These are phyloP conservation scores for Burhinus bistriatus DNA, from an alignment of 2,113 vertebrate species.

Conservation along the genomic window DNA sequence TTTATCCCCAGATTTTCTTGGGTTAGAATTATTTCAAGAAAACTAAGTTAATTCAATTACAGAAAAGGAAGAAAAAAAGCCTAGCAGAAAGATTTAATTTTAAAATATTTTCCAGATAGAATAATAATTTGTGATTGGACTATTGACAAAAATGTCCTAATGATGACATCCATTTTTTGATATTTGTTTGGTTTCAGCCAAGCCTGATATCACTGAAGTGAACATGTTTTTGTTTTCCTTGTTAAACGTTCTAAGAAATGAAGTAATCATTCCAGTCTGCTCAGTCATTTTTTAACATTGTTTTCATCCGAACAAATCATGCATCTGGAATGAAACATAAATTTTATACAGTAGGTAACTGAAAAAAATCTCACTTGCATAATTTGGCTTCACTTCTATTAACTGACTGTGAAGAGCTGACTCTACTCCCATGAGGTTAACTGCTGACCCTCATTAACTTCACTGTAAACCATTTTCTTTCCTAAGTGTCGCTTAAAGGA, in stretches of 20 bases:
- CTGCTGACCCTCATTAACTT: background rate
- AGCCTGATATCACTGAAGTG: background rate
- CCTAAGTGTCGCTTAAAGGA: background rate
- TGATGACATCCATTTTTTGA: background rate
- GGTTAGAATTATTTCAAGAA: background rate
- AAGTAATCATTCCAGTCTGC: background rate
- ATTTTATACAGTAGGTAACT: background rate
- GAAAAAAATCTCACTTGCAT: background rate
- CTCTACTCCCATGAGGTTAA: background rate
- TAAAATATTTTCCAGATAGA: background rate
- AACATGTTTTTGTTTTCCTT: background rate
- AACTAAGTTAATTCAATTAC: background rate
- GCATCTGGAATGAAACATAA: background rate
- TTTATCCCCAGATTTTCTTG: background rate
- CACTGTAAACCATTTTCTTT: background rate
- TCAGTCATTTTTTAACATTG: background rate
- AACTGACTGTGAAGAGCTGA: background rate
- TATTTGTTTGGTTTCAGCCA: background rate
- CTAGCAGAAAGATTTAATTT: background rate
- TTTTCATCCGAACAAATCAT: background rate
- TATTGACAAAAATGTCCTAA: background rate
- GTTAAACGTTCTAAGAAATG: background rate
- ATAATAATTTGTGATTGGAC: background rate
- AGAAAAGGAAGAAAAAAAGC: fast-evolving
- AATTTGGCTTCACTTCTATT: background rate